Conservation (phyloP, 2,888 invertebrate species). For the Leuctra nigra region DNA sequence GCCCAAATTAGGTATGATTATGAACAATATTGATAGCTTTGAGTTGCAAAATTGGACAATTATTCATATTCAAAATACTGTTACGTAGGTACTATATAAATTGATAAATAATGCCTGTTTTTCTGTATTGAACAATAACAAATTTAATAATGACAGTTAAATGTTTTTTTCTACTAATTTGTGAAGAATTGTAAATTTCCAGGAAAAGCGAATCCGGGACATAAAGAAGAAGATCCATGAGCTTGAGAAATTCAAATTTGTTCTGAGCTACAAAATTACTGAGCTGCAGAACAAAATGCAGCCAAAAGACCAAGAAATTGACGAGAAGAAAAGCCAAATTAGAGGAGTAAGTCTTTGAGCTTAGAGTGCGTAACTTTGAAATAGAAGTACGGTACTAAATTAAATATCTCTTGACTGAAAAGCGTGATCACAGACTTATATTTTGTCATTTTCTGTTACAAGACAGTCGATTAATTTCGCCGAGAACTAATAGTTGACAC, state of each 20-base stretch:
- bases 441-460: too few species aligned
- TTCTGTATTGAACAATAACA: neutral
- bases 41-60: too few species aligned
- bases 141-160: neutral
- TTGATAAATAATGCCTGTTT: neutral
- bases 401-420: too few species aligned
- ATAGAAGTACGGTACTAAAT: too few species aligned
- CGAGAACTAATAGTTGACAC: too few species aligned
- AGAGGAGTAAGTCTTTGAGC: slow-evolving; percentile 51
- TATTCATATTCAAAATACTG: too few species aligned
- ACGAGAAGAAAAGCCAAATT: slow-evolving; percentile 74
- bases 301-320: slow-evolving; percentile 77
- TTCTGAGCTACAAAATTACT: slow-evolving; percentile 81
- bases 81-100: neutral
- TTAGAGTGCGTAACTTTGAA: too few species aligned
- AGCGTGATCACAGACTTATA: too few species aligned
- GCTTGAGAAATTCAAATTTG: slow-evolving; percentile 86
- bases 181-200: too few species aligned
- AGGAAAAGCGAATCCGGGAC: slow-evolving; percentile 75
- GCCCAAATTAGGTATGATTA: too few species aligned
- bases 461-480: too few species aligned
- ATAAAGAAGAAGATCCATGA: slow-evolving; percentile 79
- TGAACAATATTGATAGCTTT: too few species aligned
- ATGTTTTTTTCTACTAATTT: neutral
- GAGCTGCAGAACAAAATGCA: slow-evolving; percentile 82